A percentile compares a stretch with the other conserved stretches of the same genome.
These are phyloP conservation scores for Onychostruthus taczanowskii DNA, from an alignment of 2,113 vertebrate species.

Conservation along the genomic window DNA sequence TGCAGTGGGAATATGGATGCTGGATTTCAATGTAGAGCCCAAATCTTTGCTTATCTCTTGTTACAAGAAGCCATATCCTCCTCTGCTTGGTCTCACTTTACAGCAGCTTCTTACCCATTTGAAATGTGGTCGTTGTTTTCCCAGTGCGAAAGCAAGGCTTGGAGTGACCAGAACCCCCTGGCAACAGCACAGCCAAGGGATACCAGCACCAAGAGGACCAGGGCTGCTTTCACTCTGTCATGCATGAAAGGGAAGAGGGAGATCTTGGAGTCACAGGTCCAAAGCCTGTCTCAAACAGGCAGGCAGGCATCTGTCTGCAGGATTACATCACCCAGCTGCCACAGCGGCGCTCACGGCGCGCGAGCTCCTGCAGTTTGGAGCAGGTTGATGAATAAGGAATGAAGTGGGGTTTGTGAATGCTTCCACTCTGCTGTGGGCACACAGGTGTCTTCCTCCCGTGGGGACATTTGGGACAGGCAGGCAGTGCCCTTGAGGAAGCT, in stretches of 20 bases:
- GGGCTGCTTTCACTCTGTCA: neutral
- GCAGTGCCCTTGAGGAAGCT: neutral
- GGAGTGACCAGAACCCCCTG: neutral
- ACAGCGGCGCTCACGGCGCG: fast-evolving
- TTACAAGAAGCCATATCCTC: neutral
- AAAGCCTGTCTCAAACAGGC: neutral
- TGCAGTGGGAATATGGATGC: neutral
- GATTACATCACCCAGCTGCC: neutral
- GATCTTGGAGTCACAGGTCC: neutral
- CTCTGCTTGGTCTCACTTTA: neutral
- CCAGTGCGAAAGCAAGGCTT: fast-evolving
- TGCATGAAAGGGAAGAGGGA: neutral
- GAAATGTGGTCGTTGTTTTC: neutral
- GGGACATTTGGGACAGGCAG: neutral
- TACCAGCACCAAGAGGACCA: neutral
- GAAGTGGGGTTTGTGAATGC: neutral
- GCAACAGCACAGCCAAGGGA: neutral
- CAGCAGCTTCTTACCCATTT: neutral
- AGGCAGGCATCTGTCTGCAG: neutral
- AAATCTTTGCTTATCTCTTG: neutral
- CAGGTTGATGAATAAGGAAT: neutral
- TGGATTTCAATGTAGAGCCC: fast-evolving
- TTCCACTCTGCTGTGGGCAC: fast-evolving
- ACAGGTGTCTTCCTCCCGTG: fast-evolving
- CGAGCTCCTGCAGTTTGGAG: neutral